Evolutionary conservation across 2,888 invertebrate species (phyloP).

Genomic region (Altica lythri): DNA sequence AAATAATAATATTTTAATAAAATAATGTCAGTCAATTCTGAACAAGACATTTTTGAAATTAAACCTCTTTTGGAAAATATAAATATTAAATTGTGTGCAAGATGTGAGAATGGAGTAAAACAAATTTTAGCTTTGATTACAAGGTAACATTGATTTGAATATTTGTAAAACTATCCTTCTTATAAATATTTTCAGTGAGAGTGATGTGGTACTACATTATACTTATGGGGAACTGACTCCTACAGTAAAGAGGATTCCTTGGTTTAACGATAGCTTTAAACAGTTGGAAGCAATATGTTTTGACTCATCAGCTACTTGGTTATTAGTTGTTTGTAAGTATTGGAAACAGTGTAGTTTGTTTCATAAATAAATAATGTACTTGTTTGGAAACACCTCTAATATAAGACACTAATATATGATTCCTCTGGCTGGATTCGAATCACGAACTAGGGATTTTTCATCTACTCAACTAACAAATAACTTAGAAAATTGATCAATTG

Average conservation of each 20-base stretch:
- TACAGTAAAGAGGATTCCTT: conserved; percentile 53
- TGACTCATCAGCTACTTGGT: conserved; percentile 81
- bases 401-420: neutral
- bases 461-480: too few species aligned
- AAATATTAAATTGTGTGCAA: conserved; percentile 52
- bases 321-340: conserved; percentile 65
- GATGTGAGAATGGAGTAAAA: conserved; percentile 56
- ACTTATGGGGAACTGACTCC: conserved; percentile 55
- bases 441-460: too few species aligned
- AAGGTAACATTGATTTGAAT: conserved; percentile 42
- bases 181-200: conserved; percentile 44
- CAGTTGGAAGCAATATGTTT: conserved; percentile 76
- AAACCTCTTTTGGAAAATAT: conserved; percentile 54
- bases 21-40: conserved; percentile 32
- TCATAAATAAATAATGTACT: neutral
- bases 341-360: neutral
- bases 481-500: too few species aligned
- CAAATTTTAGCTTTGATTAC: conserved; percentile 50
- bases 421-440: too few species aligned
- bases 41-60: conserved; percentile 53
- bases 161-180: neutral
- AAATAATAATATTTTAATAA: too few species aligned
- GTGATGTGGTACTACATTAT: conserved; percentile 55
- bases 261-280: conserved; percentile 54
- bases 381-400: too few species aligned